phyloP scores from a whole-genome alignment of 2,113 vertebrate species.

The Lagopus muta region DNA sequence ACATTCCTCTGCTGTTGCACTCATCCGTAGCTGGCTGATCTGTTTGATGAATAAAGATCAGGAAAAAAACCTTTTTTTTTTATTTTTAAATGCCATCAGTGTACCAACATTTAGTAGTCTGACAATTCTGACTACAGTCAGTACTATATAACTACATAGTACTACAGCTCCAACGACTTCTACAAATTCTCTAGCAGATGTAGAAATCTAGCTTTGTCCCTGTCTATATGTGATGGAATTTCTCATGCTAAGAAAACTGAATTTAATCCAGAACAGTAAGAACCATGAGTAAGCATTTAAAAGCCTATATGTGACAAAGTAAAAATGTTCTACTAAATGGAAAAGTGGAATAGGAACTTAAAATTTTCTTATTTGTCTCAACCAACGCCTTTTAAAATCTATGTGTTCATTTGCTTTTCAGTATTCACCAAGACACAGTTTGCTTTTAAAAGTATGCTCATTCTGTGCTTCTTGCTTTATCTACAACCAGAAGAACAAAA shows the following conservation, averaged over 20 bases:
- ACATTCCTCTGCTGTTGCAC: background rate
- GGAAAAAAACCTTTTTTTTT: background rate
- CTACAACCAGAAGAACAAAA: background rate
- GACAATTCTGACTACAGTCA: conserved; percentile 21
- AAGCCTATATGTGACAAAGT: background rate
- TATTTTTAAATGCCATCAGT: background rate
- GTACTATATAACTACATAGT: conserved; percentile 21
- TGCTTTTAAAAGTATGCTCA: background rate
- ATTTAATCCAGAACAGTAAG: background rate
- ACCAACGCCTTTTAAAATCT: background rate
- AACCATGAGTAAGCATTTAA: background rate
- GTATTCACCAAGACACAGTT: background rate
- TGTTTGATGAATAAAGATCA: background rate
- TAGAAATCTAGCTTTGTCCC: background rate
- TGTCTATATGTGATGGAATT: background rate
- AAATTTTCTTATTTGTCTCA: background rate
- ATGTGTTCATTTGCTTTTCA: background rate
- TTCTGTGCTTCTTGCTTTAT: background rate
- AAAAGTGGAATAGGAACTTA: background rate
- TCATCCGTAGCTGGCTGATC: background rate
- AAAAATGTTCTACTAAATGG: background rate
- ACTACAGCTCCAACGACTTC: conserved; percentile 23
- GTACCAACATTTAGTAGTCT: background rate
- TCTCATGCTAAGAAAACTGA: background rate
- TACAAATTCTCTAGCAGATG: conserved; percentile 34